Conservation (phyloP, 2,888 invertebrate species). For the Teleogryllus oceanicus region DNA sequence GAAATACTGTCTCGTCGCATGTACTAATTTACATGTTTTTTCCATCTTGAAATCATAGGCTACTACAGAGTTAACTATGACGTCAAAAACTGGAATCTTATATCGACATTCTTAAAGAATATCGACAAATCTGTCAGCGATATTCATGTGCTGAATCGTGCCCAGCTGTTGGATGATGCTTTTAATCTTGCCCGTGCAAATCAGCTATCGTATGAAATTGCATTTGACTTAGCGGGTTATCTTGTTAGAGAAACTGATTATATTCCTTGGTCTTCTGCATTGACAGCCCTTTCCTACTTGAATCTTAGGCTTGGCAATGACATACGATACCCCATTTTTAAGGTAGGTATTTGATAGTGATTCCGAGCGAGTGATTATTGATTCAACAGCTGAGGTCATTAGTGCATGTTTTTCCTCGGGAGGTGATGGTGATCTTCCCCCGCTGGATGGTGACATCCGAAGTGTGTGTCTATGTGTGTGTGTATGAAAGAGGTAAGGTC, state of each 20-base stretch:
- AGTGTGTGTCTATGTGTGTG: too few relatives aligned
- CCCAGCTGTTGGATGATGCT: not conserved
- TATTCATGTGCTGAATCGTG: not conserved
- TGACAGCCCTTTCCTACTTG: constrained; percentile 44
- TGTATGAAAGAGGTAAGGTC: too few relatives aligned
- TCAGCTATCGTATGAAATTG: not conserved
- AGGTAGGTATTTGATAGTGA: not conserved
- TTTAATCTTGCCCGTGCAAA: not conserved
- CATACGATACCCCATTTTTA: constrained; percentile 52
- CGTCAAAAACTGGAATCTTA: not conserved
- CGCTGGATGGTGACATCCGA: too few relatives aligned
- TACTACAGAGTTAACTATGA: not conserved
- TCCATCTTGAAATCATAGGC: not conserved
- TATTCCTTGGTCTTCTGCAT: not conserved
- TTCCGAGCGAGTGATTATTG: too few relatives aligned
- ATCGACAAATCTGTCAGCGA: not conserved
- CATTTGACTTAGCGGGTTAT: not conserved
- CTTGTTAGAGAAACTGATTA: not conserved
- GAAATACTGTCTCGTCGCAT: too few relatives aligned
- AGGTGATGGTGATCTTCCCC: too few relatives aligned
- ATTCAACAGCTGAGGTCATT: too few relatives aligned
- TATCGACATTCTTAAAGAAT: not conserved
- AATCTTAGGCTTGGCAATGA: constrained; percentile 44
- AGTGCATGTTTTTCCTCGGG: too few relatives aligned
- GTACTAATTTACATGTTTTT: too few relatives aligned